phyloP scores from a whole-genome alignment of 2,797 vertebrate genomes.

The Aldrovandia affinis region DNA sequence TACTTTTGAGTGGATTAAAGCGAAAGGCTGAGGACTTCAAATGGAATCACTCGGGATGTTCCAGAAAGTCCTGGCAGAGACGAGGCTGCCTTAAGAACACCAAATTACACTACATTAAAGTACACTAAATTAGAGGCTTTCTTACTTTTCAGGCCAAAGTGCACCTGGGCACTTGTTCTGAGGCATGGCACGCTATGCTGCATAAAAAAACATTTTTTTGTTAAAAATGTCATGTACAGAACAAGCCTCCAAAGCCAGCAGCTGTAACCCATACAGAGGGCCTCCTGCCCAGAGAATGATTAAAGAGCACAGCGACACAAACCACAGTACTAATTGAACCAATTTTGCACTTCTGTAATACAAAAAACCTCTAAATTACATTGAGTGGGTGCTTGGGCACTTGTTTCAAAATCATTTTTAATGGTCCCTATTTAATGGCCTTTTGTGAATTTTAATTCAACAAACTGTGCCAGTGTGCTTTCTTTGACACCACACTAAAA shows the following conservation, averaged over 20 bases:
- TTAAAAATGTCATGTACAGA: not conserved
- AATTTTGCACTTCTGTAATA: too few species aligned
- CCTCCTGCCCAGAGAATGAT: not conserved
- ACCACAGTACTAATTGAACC: not conserved
- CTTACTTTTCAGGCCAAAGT: not conserved
- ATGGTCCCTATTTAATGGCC: not conserved
- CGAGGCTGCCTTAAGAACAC: not conserved
- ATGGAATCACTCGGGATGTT: not conserved
- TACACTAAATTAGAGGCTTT: not conserved
- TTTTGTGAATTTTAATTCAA: not conserved
- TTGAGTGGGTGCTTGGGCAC: not conserved
- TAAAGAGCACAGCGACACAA: not conserved
- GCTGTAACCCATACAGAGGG: not conserved
- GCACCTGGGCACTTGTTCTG: not conserved
- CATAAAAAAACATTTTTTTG: not conserved
- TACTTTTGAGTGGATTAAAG: not conserved
- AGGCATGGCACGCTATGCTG: not conserved
- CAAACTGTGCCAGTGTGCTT: not conserved
- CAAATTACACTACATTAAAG: too few species aligned
- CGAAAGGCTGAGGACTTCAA: not conserved
- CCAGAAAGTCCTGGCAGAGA: not conserved
- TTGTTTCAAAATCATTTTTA: too few species aligned
- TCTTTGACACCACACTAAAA: not conserved
- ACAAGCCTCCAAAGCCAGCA: not conserved
- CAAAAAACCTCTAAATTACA: not conserved